Evolutionary conservation across 1,140 invertebrate genomes (phyloP).

Genomic region (Saccostrea glomerata): DNA sequence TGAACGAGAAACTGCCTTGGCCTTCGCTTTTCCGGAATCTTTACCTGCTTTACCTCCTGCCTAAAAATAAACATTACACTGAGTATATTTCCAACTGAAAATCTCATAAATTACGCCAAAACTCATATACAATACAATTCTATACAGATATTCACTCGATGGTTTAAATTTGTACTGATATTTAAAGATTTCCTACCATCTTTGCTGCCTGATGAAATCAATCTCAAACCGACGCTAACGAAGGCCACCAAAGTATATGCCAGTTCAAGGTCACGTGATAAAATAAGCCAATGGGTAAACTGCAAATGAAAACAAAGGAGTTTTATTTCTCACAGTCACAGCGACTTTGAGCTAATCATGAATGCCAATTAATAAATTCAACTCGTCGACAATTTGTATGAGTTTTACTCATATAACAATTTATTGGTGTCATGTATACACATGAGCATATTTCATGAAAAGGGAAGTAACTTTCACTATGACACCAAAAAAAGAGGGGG

Average conservation of each 20-base stretch:
- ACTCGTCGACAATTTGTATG: no score
- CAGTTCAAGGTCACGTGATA: constrained; percentile 42
- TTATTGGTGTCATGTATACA: neutral
- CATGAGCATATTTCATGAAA: neutral
- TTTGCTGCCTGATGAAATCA: constrained; percentile 27
- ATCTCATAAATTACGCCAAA: neutral
- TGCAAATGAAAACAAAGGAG: constrained; percentile 38
- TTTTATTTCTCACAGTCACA: neutral
- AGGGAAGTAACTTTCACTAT: neutral
- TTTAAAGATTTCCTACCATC: constrained; percentile 33
- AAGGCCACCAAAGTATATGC: constrained; percentile 22
- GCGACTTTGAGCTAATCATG: neutral
- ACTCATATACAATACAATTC: neutral
- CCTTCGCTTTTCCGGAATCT: constrained; percentile 99
- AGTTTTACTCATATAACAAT: neutral
- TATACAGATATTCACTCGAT: constrained; percentile 10
- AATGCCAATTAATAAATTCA: no score
- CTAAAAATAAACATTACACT: constrained; percentile 32
- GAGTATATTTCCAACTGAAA: constrained; percentile 9
- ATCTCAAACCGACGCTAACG: constrained; percentile 40
- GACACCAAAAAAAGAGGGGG: no score
- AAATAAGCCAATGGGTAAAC: constrained; percentile 31
- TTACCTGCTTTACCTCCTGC: constrained; percentile 99
- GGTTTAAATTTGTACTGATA: neutral
- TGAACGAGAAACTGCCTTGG: constrained; percentile 98